A percentile compares a stretch with the other conserved stretches of the same genome.
These are phyloP conservation scores for Spodoptera frugiperda DNA, from an alignment of 1,140 invertebrate species.

Conservation along the genomic window DNA sequence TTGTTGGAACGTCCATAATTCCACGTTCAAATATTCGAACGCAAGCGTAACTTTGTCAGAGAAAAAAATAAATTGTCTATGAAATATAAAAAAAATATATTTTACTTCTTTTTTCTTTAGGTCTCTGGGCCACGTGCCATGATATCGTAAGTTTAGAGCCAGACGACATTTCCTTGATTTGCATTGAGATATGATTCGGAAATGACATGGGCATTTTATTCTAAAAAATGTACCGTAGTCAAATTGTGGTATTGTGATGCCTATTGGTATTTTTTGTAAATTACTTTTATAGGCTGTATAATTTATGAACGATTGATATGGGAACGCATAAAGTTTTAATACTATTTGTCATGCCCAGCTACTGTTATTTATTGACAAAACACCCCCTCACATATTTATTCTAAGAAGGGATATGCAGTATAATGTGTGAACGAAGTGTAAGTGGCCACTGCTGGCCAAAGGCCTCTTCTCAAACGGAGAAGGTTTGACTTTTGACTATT, in stretches of 20 bases:
- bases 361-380: neutral
- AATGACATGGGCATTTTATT: conserved; percentile 48
- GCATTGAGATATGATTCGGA: conserved; percentile 61
- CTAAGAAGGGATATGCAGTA: too few relatives aligned
- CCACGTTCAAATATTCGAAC: conserved; percentile 1
- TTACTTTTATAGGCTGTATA: conserved; percentile 21
- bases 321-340: neutral
- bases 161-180: conserved; percentile 58
- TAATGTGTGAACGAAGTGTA: too few relatives aligned
- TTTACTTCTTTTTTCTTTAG: conserved; percentile 45
- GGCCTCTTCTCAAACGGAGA: too few relatives aligned
- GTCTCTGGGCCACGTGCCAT: conserved; percentile 47
- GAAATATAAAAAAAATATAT: conserved; percentile 39
- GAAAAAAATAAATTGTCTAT: conserved; percentile 37
- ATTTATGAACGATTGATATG: conserved; percentile 42
- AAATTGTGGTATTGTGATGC: conserved; percentile 53
- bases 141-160: conserved; percentile 53
- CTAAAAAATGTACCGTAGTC: conserved; percentile 47
- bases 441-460: too few relatives aligned
- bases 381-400: too few relatives aligned
- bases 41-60: neutral
- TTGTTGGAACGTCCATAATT: conserved; percentile 20
- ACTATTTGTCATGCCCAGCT: neutral
- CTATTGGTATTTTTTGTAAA: conserved; percentile 53
- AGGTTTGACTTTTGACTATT: too few relatives aligned